Conservation (phyloP, 1,140 invertebrate species). For the Zaprionus ghesquierei region DNA sequence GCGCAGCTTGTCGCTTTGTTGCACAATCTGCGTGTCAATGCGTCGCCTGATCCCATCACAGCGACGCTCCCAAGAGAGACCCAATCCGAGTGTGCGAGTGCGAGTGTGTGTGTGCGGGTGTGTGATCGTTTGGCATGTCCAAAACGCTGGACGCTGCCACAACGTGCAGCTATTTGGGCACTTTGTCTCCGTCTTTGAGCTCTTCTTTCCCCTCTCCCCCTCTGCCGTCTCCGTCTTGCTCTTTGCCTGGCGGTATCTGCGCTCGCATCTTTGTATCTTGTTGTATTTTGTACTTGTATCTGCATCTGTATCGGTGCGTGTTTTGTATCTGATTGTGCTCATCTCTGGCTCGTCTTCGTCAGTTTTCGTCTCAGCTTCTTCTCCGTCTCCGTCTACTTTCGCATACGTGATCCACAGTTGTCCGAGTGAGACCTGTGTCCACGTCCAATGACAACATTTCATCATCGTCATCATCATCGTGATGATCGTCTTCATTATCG, state of each 20-base stretch:
- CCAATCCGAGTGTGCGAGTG: constrained; percentile 18
- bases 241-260: constrained; percentile 20
- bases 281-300: constrained; percentile 21
- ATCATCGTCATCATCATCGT: constrained; percentile 60
- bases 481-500: constrained; percentile 41
- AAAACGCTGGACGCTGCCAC: constrained; percentile 57
- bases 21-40: constrained; percentile 77
- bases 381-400: constrained; percentile 2
- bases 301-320: constrained; percentile 48
- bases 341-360: constrained; percentile 1
- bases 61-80: constrained; percentile 61
- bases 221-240: not conserved
- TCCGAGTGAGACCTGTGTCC: constrained; percentile 71
- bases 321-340: constrained; percentile 68
- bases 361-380: not conserved
- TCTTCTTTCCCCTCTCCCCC: not conserved
- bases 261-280: constrained; percentile 37
- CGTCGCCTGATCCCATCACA: constrained; percentile 48
- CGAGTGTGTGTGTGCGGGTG: constrained; percentile 25
- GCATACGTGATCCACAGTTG: constrained; percentile 43
- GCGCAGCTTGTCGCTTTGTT: constrained; percentile 54
- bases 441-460: constrained; percentile 79
- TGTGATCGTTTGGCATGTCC: constrained; percentile 75
- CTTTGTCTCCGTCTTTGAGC: constrained; percentile 49
- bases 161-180: constrained; percentile 76